Percentiles rank a stretch among this genome's conserved stretches.
Conservation (phyloP, 2,888 invertebrate species). For the Mythimna pallens region DNA sequence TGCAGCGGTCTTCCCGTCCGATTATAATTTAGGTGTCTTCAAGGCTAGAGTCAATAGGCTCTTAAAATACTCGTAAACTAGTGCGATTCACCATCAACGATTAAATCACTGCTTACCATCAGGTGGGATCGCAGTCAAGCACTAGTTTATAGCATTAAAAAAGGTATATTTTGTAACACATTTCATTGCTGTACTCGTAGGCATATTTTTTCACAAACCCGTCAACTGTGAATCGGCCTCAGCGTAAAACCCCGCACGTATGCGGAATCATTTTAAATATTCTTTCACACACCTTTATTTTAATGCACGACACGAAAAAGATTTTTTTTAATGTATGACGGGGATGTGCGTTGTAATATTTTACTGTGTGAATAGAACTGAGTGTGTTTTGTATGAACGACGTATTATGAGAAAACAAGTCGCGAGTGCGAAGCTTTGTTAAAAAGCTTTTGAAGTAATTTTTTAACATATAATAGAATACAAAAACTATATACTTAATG, state of each 20-base stretch:
- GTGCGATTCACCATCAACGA: no score
- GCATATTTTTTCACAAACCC: neutral
- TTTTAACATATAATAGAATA: conserved; percentile 1
- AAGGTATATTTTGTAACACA: neutral
- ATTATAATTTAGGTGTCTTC: no score
- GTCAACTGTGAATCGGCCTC: conserved; percentile 4
- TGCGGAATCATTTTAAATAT: conserved; percentile 39
- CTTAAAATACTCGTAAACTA: no score
- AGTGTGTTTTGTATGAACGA: conserved; percentile 2
- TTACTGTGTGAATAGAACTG: conserved; percentile 17
- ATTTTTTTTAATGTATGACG: conserved; percentile 47
- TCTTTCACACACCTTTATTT: conserved; percentile 34
- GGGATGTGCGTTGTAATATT: conserved; percentile 21
- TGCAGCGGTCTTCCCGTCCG: no score
- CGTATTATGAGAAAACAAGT: conserved; percentile 18
- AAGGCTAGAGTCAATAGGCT: no score
- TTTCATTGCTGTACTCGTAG: neutral
- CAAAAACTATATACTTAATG: neutral
- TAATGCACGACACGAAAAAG: conserved; percentile 26
- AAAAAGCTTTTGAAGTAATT: conserved; percentile 15
- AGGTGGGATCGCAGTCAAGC: no score
- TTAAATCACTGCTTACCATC: no score
- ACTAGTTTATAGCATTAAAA: no score
- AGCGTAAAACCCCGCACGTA: conserved; percentile 3
- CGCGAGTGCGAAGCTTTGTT: conserved; percentile 8